Conservation (phyloP, 2,797 vertebrate species). For the Mycteria americana region DNA sequence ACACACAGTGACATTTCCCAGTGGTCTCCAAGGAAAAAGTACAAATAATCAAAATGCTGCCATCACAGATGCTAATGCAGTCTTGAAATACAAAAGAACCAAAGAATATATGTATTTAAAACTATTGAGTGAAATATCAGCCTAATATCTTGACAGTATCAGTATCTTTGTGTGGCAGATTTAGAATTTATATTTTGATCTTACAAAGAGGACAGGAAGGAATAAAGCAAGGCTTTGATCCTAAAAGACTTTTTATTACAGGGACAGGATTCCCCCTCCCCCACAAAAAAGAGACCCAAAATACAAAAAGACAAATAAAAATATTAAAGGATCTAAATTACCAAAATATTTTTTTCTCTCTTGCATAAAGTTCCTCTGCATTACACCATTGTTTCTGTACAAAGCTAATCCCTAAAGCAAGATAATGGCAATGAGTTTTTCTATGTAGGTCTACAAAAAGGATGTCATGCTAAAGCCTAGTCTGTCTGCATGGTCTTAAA, state of each 20-base stretch:
- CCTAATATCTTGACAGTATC: neutral
- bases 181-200: neutral
- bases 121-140: neutral
- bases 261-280: rapidly evolving
- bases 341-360: neutral
- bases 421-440: neutral
- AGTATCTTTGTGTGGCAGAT: neutral
- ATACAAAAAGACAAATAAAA: neutral
- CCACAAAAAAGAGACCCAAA: neutral
- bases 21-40: neutral
- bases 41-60: slow-evolving; percentile 19
- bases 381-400: neutral
- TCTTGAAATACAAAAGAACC: neutral
- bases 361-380: neutral
- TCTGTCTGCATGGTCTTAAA: neutral
- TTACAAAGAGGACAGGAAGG: neutral
- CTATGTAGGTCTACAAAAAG: neutral
- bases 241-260: neutral
- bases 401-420: neutral
- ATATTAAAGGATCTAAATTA: neutral
- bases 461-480: neutral
- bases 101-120: neutral
- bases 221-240: neutral
- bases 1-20: neutral
- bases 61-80: neutral